phyloP scores from a whole-genome alignment of 1,140 invertebrate species.

The Colletes gigas region DNA sequence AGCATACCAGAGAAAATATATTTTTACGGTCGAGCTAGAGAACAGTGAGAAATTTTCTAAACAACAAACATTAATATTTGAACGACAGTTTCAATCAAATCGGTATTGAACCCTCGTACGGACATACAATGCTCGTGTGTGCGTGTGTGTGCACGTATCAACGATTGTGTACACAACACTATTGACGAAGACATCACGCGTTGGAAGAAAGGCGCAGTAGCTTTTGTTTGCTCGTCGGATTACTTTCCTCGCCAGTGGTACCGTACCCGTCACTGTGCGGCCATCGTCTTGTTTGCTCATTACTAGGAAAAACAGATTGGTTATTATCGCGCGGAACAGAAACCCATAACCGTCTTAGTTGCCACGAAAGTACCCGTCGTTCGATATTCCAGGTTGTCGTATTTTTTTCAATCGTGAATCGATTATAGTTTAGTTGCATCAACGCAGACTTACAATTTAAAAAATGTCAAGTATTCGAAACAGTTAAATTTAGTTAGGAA shows the following conservation, averaged over 20 bases:
- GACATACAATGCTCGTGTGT: neutral
- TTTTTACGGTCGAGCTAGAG: too few relatives aligned
- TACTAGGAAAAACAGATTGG: neutral
- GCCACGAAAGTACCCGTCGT: neutral
- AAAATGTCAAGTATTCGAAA: too few relatives aligned
- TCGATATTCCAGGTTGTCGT: too few relatives aligned
- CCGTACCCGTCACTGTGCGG: neutral
- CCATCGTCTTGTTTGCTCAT: neutral
- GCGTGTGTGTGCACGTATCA: neutral
- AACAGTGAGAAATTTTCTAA: too few relatives aligned
- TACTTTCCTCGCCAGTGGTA: conserved; percentile 22
- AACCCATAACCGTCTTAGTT: neutral
- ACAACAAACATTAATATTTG: too few relatives aligned
- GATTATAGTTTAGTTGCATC: too few relatives aligned
- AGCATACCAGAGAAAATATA: too few relatives aligned
- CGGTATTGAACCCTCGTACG: neutral
- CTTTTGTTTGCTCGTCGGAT: conserved; percentile 45
- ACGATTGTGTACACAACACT: neutral
- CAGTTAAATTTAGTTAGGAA: too few relatives aligned
- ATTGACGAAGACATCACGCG: conserved; percentile 24
- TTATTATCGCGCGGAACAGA: neutral
- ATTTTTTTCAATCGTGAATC: too few relatives aligned
- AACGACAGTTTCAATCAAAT: neutral
- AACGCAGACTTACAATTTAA: too few relatives aligned
- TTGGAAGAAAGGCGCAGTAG: conserved; percentile 21